A percentile compares a stretch with the other conserved stretches of the same genome.
These are phyloP conservation scores for Catocala nupta DNA, from an alignment of 2,888 invertebrate genomes.

Conservation along the genomic window DNA sequence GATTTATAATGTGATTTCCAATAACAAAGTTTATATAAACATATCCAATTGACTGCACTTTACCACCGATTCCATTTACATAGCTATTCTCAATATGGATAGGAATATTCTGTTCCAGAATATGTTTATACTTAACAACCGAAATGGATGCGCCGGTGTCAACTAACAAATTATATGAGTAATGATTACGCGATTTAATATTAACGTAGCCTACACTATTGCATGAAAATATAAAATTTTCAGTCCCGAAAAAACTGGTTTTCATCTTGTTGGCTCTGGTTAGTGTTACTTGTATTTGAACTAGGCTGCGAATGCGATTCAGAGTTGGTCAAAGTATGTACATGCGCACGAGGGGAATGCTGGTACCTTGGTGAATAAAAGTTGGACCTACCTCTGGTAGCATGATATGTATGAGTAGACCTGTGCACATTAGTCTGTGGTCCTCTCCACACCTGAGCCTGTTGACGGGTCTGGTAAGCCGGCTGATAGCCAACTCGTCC, in stretches of 20 bases:
- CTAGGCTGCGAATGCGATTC: background rate
- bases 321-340: background rate
- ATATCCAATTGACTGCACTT: constrained; percentile 7
- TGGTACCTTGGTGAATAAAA: background rate
- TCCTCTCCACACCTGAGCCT: too few relatives aligned
- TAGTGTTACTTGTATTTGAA: too few relatives aligned
- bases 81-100: background rate
- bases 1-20: too few relatives aligned
- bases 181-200: background rate
- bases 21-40: constrained; percentile 17
- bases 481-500: too few relatives aligned
- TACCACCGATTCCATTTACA: constrained; percentile 16
- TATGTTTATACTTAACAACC: background rate
- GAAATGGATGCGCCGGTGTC: background rate
- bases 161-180: background rate
- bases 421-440: background rate
- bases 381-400: background rate
- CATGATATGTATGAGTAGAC: background rate
- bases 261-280: background rate
- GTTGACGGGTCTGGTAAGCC: too few relatives aligned
- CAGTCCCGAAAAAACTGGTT: background rate
- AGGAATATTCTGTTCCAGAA: constrained; percentile 6
- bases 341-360: background rate
- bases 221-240: background rate
- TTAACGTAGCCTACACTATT: background rate